These are phyloP conservation scores for Tenthredo distinguenda DNA, from an alignment of 2,888 invertebrate species.

Conservation along the genomic window DNA sequence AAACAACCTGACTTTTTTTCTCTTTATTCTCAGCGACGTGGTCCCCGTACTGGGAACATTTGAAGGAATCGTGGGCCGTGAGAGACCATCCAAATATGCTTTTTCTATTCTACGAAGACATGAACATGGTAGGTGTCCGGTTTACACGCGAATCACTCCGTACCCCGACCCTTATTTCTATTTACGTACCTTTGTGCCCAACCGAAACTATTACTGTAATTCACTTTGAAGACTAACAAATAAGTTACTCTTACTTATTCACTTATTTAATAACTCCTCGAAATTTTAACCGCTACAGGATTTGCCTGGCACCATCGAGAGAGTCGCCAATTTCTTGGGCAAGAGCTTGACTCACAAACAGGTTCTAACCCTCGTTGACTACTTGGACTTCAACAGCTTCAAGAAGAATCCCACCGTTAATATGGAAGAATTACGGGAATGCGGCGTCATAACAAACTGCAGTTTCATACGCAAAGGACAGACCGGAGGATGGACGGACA, in stretches of 20 bases:
- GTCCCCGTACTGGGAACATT: conserved; percentile 89
- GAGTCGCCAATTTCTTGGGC: conserved; percentile 83
- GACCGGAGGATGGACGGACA: conserved; percentile 85
- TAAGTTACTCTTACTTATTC: background rate
- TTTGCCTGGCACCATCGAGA: conserved; percentile 80
- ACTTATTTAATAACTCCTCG: background rate
- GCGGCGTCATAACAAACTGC: conserved; percentile 83
- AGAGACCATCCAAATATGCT: conserved; percentile 85
- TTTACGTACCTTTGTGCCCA: background rate
- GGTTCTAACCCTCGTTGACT: conserved; percentile 82
- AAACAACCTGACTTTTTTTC: background rate
- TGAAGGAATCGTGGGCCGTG: conserved; percentile 87
- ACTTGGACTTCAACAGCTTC: conserved; percentile 91
- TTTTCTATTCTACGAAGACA: conserved; percentile 90
- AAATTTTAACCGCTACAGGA: conserved; percentile 79
- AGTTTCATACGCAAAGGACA: conserved; percentile 86
- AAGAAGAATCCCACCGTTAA: conserved; percentile 90
- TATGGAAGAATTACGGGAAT: conserved; percentile 82
- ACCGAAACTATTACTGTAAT: background rate
- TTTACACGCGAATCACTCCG: background rate
- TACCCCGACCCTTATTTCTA: background rate
- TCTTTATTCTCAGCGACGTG: conserved; percentile 81
- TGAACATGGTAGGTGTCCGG: conserved; percentile 70
- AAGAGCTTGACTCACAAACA: conserved; percentile 82
- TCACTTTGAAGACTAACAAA: background rate